Evolutionary conservation across 2,797 vertebrate species (phyloP), one percentile per base, ranked within the genome.

Genomic region (Hypotaenidia okinawae): DNA sequence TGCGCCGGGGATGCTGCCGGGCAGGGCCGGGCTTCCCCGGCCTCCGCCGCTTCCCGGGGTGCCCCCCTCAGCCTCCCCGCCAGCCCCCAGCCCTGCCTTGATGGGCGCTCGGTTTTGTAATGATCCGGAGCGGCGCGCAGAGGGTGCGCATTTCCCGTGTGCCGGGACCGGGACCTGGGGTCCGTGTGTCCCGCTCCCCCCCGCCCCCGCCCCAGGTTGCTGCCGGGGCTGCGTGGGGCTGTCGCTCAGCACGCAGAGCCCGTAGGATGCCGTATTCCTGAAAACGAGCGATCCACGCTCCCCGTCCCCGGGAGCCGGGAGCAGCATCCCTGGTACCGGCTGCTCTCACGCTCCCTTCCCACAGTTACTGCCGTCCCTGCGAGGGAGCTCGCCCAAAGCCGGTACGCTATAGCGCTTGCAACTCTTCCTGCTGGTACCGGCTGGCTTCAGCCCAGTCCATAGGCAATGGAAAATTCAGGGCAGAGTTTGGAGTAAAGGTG

Each of bases 381-480:
- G 3, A 39, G 70, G 81, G 24, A 57, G 90, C 90, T 61, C 58
- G 23, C 70, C 16, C 13, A 2, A 8, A 47, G 17, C 37, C 85
- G 6, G 75, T 2, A 16, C 41, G 33, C 83, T 10, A 2, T 1
- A 19, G n/a, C 41, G 2, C 45, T 22, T 33, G 23, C 51, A 11
- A 57, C 87, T n/a, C 10, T 51, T 73, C 87, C 68, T 41, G 54
- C 61, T 37, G 67, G 11, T 52, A 3, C 41, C 74, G 12, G 80
- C 91, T 96, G 96, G 90, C 64, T 39, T 41, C 92, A 45, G 85
- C 94, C 74, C 82, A 64, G 78, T 13, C 94, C 78, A 86, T 61
- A 8, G 89, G 95, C 87, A 45, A 28, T 33, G 87, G 75, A 84
- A 84, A 69, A 84, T 72, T 66, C 83, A 70, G 92, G 79, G 57